These are phyloP conservation scores for Hemichromis elongatus DNA, from an alignment of 2,113 vertebrate species.

Conservation along the genomic window DNA sequence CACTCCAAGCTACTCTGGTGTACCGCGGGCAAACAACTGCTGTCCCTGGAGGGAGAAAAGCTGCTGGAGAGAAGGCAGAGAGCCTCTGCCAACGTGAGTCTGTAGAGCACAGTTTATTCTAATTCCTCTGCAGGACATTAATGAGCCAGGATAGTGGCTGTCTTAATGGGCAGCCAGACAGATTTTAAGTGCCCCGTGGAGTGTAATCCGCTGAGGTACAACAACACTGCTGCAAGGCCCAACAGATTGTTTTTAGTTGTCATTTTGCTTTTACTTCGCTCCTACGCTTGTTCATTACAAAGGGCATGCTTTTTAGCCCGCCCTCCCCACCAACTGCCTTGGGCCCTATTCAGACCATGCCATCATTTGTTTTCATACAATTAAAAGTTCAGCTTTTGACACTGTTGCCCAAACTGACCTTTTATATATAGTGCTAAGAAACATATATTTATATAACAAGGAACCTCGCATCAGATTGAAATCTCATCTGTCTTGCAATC, in stretches of 20 bases:
- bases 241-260: constrained; percentile 47
- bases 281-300: constrained; percentile 51
- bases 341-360: neutral
- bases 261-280: constrained; percentile 33
- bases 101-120: constrained; percentile 41
- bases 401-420: neutral
- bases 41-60: constrained; percentile 38
- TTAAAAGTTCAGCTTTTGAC: neutral
- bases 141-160: constrained; percentile 54
- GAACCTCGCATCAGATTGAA: neutral
- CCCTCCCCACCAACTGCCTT: neutral
- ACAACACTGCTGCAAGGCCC: constrained; percentile 44
- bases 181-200: constrained; percentile 62
- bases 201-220: constrained; percentile 56
- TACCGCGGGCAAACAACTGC: constrained; percentile 57
- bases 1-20: constrained; percentile 39
- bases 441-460: neutral
- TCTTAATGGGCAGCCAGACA: constrained; percentile 61
- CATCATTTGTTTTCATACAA: neutral
- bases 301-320: neutral
- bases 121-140: constrained; percentile 59
- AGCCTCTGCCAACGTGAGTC: constrained; percentile 24
- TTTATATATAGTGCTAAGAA: neutral
- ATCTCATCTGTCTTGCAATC: neutral
- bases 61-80: constrained; percentile 41